Evolutionary conservation across 2,797 vertebrate genomes (phyloP).

Genomic region (Amblyopsis hoosieri): DNA sequence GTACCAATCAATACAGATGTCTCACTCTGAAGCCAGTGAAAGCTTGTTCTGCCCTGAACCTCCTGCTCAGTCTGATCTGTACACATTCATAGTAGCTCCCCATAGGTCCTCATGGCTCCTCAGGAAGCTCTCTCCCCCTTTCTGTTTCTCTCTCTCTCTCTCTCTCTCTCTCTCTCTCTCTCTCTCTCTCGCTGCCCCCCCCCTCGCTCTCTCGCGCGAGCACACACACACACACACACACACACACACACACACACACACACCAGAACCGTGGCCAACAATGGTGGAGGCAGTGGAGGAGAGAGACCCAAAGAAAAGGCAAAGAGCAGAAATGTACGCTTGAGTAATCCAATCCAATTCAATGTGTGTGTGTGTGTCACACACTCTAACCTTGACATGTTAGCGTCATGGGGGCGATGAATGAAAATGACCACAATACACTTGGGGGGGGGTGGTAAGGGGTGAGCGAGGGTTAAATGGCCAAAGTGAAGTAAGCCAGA

Average conservation of each 20-base stretch:
- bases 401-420: constrained; percentile 58
- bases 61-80: neutral
- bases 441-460: constrained; percentile 18
- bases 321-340: constrained; percentile 69
- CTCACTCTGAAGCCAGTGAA: constrained; percentile 2
- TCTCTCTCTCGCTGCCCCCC: no score
- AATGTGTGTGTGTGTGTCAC: constrained; percentile 38
- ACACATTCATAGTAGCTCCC: constrained; percentile 22
- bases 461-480: constrained; percentile 36
- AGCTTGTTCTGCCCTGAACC: neutral
- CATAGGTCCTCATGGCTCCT: neutral
- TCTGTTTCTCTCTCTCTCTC: no score
- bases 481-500: constrained; percentile 1
- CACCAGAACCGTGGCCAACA: constrained; percentile 52
- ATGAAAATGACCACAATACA: constrained; percentile 69
- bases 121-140: no score
- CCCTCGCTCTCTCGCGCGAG: neutral
- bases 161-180: no score
- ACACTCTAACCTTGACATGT: constrained; percentile 73
- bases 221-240: constrained; percentile 24
- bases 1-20: constrained; percentile 4
- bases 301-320: constrained; percentile 50
- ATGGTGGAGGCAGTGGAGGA: constrained; percentile 40
- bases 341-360: constrained; percentile 53
- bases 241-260: constrained; percentile 23